Evolutionary conservation across 2,888 invertebrate species (phyloP), one percentile per base, ranked within the genome.

Genomic region (Diogma glabrata): DNA sequence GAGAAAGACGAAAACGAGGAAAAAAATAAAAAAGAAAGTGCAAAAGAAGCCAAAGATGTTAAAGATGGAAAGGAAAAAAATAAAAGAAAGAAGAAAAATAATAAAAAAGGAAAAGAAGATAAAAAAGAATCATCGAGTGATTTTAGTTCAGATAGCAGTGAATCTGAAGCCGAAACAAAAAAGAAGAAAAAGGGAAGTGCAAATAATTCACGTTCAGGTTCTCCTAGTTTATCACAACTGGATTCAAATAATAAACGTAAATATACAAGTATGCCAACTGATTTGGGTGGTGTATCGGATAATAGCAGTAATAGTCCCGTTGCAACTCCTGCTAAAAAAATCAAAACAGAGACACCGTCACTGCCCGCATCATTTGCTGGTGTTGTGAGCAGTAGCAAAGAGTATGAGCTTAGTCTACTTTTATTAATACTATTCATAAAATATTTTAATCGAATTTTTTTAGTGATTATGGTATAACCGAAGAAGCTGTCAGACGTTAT

Each of bases 401-500:
- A 64, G 51, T 69, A 70, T 24, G 9, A 51, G 12, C 24, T 47
- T 4, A 1, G n/a, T n/a, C n/a, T n/a, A n/a, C n/a, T n/a, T n/a
- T 14, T 22, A 26, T 16, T 47, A 6, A 20, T 43, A 3, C 40
- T 16, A 17, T 33, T 36, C 10, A 12, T 26, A 24, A 10, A 46
- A 47, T 40, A 9, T 22, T 51, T 45, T n/a, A n/a, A n/a, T n/a
- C n/a, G n/a, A n/a, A n/a, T n/a, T n/a, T n/a, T 72, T 73, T 36
- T 64, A 87, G 86, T 64, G 88, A 89, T 60, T 87, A 87, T 64
- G 90, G 90, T 49, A 91, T 94, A 30, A 91, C 91, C 0, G 95
- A 96, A 66, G 95, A 95, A 61, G 88, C 92, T 0, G 93, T 99
- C 6, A 77, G 95, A 3, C 81, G 95, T 14, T 97, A 99, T 71